Conservation (phyloP, 2,888 invertebrate genomes). For the Imbricaverruca yamaguchii region DNA sequence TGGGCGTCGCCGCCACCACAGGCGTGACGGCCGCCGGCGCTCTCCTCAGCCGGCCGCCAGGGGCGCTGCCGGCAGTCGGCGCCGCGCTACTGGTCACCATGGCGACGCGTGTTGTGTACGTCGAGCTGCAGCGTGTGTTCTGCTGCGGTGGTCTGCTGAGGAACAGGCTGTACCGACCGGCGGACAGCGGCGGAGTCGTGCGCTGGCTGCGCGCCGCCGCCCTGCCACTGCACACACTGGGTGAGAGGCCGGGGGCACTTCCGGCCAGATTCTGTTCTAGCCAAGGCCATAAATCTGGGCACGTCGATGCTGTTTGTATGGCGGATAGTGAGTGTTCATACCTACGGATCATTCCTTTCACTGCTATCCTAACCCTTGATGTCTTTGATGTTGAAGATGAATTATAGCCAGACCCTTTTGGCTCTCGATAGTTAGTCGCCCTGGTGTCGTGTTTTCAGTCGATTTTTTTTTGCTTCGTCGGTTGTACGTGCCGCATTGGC, state of each 20-base stretch:
- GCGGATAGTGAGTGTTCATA: too few species aligned
- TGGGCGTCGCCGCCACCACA: neutral
- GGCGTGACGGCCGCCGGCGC: neutral
- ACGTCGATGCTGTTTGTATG: too few species aligned
- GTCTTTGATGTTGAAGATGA: too few species aligned
- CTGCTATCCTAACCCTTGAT: too few species aligned
- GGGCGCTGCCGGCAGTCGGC: constrained; percentile 15
- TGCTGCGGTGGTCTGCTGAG: neutral
- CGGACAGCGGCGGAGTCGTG: neutral
- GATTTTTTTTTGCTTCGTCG: too few species aligned
- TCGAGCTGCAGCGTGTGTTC: constrained; percentile 11
- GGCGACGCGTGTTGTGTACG: neutral
- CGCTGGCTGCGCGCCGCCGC: neutral
- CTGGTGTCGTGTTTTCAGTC: too few species aligned
- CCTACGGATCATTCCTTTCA: too few species aligned
- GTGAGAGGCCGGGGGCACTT: neutral
- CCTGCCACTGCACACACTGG: neutral
- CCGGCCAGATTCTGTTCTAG: too few species aligned
- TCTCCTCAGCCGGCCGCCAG: neutral
- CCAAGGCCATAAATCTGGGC: too few species aligned
- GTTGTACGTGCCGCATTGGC: too few species aligned
- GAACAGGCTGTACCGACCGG: constrained; percentile 8
- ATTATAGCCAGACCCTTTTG: too few species aligned
- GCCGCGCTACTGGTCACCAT: neutral
- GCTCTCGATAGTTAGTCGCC: too few species aligned